Base-by-base conservation (phyloP, 2,888 invertebrate genomes). In the Lacanobia wlatinum region DNA sequence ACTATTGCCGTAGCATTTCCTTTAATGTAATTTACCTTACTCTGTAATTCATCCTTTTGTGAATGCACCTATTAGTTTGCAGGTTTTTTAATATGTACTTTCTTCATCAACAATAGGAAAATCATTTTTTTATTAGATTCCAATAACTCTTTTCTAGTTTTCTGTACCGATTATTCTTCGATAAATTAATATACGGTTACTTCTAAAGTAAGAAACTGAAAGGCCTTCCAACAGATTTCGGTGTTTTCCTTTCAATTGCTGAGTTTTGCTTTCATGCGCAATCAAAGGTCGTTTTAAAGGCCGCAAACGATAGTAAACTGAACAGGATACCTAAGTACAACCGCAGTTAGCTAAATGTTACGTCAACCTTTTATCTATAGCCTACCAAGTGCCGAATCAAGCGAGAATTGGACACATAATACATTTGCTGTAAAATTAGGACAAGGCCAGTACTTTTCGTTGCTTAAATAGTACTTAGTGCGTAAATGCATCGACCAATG, bases 371-470 rank as follows among this genome's bases (percentile, higher is more conserved):
- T 63, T 70, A 75, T 80, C 68, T 77, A 70, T 77, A 82, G 64
- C 59, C 52, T 53, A 61, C 23, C 59, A 34, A 76, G 75, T 76
- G 59, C 48, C 70, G 55, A 85, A 78, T 84, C 70, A 69, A 77
- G 66, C 67, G 21, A 68, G 70, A 78, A 80, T 78, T 76, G 76
- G 73, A 79, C 77, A 84, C 78, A 80, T 76, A 73, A 74, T 81
- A 77, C 81, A 73, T 84, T 83, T 74, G 73, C 65, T 56, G 61
- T 71, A 65, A 70, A 86, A 83, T 84, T 82, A 80, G 85, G 78
- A 85, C 86, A 84, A 86, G 86, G 86, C 73, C 84, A 75, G 71
- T 68, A 74, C 74, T 78, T 84, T 84, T 84, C 65, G 74, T 79
- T 74, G 70, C 83, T 85, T 81, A 83, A 80, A 83, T 76, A 82